Conservation (phyloP, 2,113 vertebrate species). For the Ceyx melanurus region DNA sequence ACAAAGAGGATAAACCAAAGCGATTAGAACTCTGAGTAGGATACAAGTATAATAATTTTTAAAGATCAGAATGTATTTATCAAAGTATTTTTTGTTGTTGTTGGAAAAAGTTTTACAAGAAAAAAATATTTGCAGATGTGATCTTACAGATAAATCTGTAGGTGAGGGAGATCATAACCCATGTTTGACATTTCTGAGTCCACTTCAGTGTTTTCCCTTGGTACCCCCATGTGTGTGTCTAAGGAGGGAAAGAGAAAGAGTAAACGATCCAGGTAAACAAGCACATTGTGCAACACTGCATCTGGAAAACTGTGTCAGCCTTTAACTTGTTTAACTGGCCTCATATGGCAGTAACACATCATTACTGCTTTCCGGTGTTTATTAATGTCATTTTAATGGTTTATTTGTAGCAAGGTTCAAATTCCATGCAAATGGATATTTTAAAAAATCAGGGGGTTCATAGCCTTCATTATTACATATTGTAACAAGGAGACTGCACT, state of each 20-base stretch:
- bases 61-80: neutral
- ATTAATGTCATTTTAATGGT: slow-evolving; percentile 68
- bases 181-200: neutral
- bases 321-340: slow-evolving; percentile 61
- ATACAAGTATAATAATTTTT: neutral
- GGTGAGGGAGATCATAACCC: neutral
- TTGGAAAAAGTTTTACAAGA: neutral
- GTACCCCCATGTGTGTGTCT: neutral
- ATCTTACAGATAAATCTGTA: neutral
- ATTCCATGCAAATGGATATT: slow-evolving; percentile 32
- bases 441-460: neutral
- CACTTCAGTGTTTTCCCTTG: neutral
- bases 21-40: neutral
- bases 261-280: slow-evolving; percentile 55
- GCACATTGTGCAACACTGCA: slow-evolving; percentile 40
- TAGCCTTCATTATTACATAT: neutral
- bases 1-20: neutral
- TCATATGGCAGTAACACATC: slow-evolving; percentile 60
- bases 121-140: neutral
- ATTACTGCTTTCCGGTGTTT: slow-evolving; percentile 66
- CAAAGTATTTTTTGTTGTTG: neutral
- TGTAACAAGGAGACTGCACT: neutral
- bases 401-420: slow-evolving; percentile 46
- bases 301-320: slow-evolving; percentile 65
- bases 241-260: slow-evolving; percentile 36